Evolutionary conservation across 2,888 invertebrate species (phyloP).

Genomic region (Caprella mutica): DNA sequence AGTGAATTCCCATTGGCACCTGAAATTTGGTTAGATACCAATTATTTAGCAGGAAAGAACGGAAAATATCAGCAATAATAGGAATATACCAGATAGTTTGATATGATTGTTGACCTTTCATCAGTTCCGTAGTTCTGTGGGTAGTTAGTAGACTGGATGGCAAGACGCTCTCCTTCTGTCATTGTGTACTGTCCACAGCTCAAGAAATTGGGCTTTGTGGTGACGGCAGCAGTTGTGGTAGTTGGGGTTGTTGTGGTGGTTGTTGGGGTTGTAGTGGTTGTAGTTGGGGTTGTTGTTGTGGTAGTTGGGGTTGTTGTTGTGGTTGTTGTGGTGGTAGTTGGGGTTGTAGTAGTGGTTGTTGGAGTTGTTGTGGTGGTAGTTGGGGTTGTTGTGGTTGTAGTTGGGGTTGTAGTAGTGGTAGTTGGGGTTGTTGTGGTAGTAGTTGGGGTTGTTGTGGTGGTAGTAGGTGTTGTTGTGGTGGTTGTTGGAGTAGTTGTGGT

Average conservation of each 20-base stretch:
- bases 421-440: background rate
- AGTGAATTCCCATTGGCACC: constrained; percentile 10
- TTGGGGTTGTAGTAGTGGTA: background rate
- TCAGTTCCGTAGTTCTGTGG: constrained; percentile 6
- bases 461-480: background rate
- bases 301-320: background rate
- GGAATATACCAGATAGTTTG: too few species aligned
- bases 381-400: background rate
- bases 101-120: too few species aligned
- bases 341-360: background rate
- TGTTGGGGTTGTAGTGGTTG: background rate
- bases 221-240: too few species aligned
- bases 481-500: background rate
- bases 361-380: background rate
- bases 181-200: constrained; percentile 3
- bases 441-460: background rate
- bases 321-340: background rate
- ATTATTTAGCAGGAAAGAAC: too few species aligned
- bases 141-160: constrained; percentile 10
- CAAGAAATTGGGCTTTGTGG: too few species aligned
- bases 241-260: background rate
- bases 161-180: background rate
- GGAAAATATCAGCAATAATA: too few species aligned
- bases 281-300: background rate
- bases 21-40: too few species aligned